Evolutionary conservation across 2,113 vertebrate genomes (phyloP), one percentile per base, ranked within the genome.

Genomic region (Syngnathus typhle): DNA sequence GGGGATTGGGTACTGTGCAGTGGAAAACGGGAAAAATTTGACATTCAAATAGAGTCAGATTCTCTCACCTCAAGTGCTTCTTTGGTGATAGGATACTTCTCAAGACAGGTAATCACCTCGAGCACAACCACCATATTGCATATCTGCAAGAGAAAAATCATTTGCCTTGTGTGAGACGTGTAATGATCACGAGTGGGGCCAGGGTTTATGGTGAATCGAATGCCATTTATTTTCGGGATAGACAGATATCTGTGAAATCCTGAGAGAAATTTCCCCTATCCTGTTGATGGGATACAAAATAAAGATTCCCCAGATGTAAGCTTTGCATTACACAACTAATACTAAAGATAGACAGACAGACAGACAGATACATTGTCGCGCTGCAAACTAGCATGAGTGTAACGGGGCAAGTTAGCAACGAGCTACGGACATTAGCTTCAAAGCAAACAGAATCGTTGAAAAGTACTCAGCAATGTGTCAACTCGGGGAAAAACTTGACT

Each of bases 81-180:
- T 96, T 98, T 98, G 94, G 96, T 98, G 89, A 98, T 98, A 69
- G 96, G 96, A 79, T 93, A 98, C 85, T 95, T 98, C 90, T 98
- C 96, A 90, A 98, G 89, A 90, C 94, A 93, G 90, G 95, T 91
- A 91, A 98, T 98, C 80, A 98, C 96, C 90, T 98, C 96, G 88
- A 95, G 85, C 87, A 98, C 96, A 85, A 91, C 93, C 91, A 96
- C 96, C 96, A 98, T 98, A 90, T 98, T 96, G 93, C 90, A 93
- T 92, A 98, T 98, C 96, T 98, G 89, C 23, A 64, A 41, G 1
- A 10, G 72, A 8, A 13, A 70, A 12, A 72, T 4, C 54, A 15
- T 60, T 68, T 41, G 6, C 11, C 36, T 56, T 64, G 39, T 8
- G 36, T n/a, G 13, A 27, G 6, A 9, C 8, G 58, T 7, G 18